A percentile compares a stretch with the other conserved stretches of the same genome.
phyloP scores from a whole-genome alignment of 2,113 vertebrate species.

The Nicator chloris region DNA sequence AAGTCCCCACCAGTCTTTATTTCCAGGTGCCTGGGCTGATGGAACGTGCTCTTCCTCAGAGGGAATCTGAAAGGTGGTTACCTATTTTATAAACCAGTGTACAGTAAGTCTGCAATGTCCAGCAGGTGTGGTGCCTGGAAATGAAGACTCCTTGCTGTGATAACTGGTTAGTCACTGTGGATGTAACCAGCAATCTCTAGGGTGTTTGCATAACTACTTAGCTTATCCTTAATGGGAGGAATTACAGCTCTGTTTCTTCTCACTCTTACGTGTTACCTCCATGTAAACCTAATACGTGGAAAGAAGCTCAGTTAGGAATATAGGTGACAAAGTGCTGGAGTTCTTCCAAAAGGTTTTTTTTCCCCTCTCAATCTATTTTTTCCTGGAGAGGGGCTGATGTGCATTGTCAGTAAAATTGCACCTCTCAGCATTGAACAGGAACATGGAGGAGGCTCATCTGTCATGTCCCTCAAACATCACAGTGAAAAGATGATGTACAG shows the following conservation, averaged over 20 bases:
- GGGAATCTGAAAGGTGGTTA: not conserved
- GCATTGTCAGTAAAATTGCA: not conserved
- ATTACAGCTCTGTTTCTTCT: not conserved
- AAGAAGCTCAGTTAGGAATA: not conserved
- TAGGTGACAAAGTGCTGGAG: not conserved
- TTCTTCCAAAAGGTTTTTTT: not conserved
- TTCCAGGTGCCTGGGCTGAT: not conserved
- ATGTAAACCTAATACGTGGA: not conserved
- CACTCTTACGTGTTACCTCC: not conserved
- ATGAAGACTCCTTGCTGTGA: not conserved
- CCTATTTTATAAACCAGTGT: not conserved
- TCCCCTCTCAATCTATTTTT: not conserved
- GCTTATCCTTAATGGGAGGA: not conserved
- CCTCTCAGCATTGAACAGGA: not conserved
- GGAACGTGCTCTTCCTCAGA: not conserved
- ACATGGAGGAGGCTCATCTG: not conserved
- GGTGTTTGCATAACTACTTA: not conserved
- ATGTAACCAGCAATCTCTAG: not conserved
- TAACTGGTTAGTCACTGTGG: slow-evolving; percentile 10
- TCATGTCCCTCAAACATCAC: not conserved
- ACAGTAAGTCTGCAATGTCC: not conserved
- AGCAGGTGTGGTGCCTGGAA: not conserved
- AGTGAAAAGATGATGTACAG: not conserved
- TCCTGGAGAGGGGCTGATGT: not conserved
- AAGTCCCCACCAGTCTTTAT: not conserved